Evolutionary conservation across 1,140 invertebrate genomes (phyloP).

Genomic region (Caenorhabditis latens): DNA sequence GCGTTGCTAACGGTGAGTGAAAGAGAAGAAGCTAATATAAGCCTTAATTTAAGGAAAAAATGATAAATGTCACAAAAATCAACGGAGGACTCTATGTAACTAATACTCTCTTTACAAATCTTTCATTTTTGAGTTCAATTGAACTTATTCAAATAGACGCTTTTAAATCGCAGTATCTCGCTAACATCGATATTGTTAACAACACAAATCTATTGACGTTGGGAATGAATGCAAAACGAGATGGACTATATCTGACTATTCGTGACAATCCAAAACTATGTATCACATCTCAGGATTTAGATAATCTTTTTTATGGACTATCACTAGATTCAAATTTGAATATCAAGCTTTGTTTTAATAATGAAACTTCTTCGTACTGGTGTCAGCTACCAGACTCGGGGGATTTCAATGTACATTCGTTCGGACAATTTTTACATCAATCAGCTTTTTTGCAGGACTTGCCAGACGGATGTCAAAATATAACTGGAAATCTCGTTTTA

Average conservation of each 20-base stretch:
- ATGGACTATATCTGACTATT: not conserved
- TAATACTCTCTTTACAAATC: not conserved
- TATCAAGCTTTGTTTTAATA: constrained; percentile 15
- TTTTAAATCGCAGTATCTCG: not conserved
- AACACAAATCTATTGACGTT: not conserved
- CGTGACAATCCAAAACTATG: constrained; percentile 7
- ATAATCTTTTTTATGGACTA: not conserved
- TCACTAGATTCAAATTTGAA: not conserved
- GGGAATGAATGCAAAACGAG: not conserved
- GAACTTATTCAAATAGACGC: not conserved
- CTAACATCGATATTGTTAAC: not conserved
- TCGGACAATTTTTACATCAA: not conserved
- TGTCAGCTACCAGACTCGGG: not conserved
- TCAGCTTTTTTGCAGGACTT: not conserved
- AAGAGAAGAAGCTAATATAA: not conserved
- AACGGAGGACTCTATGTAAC: not conserved
- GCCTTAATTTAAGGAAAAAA: not conserved
- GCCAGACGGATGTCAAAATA: not conserved
- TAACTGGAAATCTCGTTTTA: not conserved
- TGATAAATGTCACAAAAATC: constrained; percentile 3
- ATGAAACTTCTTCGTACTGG: not conserved
- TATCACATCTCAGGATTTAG: not conserved
- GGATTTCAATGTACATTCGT: not conserved
- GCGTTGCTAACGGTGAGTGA: not conserved
- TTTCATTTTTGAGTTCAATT: not conserved